Evolutionary conservation across 2,113 vertebrate genomes (phyloP).

Genomic region (Hippocampus abdominalis): DNA sequence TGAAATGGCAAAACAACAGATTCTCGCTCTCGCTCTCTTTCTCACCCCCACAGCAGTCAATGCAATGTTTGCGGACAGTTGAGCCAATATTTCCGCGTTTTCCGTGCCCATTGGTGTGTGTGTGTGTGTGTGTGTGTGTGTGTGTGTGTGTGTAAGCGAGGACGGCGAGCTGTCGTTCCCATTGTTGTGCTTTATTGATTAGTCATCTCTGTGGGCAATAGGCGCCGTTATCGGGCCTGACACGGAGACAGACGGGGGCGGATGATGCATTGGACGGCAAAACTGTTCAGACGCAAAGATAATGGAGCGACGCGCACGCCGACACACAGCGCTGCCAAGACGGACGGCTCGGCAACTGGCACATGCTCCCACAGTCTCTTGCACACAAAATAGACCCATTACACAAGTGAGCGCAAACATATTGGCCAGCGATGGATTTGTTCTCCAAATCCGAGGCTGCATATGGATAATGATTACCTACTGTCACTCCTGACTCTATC

Average conservation of each 20-base stretch:
- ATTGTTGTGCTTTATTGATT: constrained; percentile 71
- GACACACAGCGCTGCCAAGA: constrained; percentile 36
- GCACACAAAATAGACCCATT: constrained; percentile 60
- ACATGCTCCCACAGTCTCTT: constrained; percentile 55
- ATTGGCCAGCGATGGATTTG: constrained; percentile 63
- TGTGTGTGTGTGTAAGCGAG: constrained; percentile 26
- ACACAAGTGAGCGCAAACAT: constrained; percentile 53
- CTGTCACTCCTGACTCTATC: constrained; percentile 35
- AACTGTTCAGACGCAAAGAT: constrained; percentile 70
- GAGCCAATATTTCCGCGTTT: constrained; percentile 55
- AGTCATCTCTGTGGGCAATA: constrained; percentile 73
- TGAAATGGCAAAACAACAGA: constrained; percentile 50
- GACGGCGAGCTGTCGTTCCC: constrained; percentile 56
- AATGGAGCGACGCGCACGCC: constrained; percentile 63
- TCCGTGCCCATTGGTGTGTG: constrained; percentile 5
- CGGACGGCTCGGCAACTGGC: constrained; percentile 43
- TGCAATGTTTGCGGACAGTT: constrained; percentile 56
- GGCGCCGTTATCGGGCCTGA: constrained; percentile 70
- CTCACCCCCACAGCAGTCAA: constrained; percentile 42
- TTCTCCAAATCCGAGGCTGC: constrained; percentile 54
- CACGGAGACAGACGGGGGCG: constrained; percentile 66
- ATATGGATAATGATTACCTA: constrained; percentile 61
- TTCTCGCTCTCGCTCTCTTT: constrained; percentile 38
- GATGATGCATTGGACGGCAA: constrained; percentile 70
- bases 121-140: constrained; percentile 20